phyloP scores from a whole-genome alignment of 2,797 vertebrate genomes.

The Poecilia velifera region DNA sequence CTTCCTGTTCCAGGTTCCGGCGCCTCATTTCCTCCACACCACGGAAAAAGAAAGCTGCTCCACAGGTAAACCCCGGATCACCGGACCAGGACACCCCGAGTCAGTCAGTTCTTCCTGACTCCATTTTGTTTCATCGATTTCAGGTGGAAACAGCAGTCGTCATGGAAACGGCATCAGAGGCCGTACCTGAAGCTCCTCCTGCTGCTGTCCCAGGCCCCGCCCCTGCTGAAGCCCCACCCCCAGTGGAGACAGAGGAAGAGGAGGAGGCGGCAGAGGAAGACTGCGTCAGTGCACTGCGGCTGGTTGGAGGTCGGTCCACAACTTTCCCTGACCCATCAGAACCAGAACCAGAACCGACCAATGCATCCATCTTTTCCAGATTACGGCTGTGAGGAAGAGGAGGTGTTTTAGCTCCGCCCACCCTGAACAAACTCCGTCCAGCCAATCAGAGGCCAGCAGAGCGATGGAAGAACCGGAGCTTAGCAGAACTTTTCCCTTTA shows the following conservation, averaged over 20 bases:
- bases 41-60: constrained; percentile 81
- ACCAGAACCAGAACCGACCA: not conserved
- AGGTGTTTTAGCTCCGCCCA: constrained; percentile 76
- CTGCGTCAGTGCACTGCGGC: constrained; percentile 91
- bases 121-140: not conserved
- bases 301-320: constrained; percentile 83
- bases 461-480: not conserved
- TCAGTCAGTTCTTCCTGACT: not conserved
- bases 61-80: constrained; percentile 77
- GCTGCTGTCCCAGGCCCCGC: constrained; percentile 6
- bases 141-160: constrained; percentile 21
- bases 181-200: not conserved
- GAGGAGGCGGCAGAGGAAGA: constrained; percentile 86
- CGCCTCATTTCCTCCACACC: constrained; percentile 85
- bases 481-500: not conserved
- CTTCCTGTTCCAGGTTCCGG: constrained; percentile 81
- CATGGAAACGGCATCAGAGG: constrained; percentile 8
- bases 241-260: constrained; percentile 44
- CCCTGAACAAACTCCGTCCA: constrained; percentile 12
- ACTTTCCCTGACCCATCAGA: not conserved
- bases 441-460: not conserved
- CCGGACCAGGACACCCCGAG: too few relatives aligned
- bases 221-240: constrained; percentile 64
- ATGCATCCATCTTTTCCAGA: constrained; percentile 73
- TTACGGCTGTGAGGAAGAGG: constrained; percentile 91